Evolutionary conservation across 1,140 invertebrate genomes (phyloP).

Genomic region (Pseudomyrmex gracilis): DNA sequence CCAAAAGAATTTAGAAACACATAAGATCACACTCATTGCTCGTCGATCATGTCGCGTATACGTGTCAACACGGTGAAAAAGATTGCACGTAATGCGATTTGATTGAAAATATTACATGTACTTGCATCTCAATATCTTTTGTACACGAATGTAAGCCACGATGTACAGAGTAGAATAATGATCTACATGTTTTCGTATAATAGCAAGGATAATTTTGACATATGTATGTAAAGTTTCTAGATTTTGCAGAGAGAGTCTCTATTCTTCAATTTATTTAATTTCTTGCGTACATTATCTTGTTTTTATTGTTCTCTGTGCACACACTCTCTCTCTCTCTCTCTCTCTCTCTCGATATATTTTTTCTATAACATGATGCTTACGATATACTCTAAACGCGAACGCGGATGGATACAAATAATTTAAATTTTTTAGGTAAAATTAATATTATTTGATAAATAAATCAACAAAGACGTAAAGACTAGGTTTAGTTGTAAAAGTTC

Average conservation of each 20-base stretch:
- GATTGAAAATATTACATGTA: slow-evolving; percentile 6
- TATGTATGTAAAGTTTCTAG: not conserved
- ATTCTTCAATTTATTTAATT: not conserved
- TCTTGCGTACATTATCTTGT: not conserved
- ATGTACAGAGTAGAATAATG: slow-evolving; percentile 37
- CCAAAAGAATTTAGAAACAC: slow-evolving; percentile 43
- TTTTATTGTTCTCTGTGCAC: not conserved
- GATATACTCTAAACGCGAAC: not conserved
- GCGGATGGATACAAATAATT: not conserved
- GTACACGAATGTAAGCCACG: not conserved
- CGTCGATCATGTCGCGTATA: slow-evolving; percentile 6
- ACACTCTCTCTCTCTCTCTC: not conserved
- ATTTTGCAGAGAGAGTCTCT: not conserved
- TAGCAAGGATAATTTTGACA: not conserved
- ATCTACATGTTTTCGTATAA: slow-evolving; percentile 8
- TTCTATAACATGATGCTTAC: not conserved
- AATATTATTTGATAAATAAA: not conserved
- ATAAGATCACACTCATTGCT: slow-evolving; percentile 44
- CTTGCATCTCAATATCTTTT: slow-evolving; percentile 21
- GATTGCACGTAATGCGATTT: not conserved
- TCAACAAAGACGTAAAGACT: not conserved
- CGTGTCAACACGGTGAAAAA: not conserved
- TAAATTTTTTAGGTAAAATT: too few species aligned
- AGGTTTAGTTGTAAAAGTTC: not conserved
- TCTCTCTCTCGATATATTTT: not conserved